Conservation (phyloP, 1,140 invertebrate species). For the Ostrea denselamellosa region DNA sequence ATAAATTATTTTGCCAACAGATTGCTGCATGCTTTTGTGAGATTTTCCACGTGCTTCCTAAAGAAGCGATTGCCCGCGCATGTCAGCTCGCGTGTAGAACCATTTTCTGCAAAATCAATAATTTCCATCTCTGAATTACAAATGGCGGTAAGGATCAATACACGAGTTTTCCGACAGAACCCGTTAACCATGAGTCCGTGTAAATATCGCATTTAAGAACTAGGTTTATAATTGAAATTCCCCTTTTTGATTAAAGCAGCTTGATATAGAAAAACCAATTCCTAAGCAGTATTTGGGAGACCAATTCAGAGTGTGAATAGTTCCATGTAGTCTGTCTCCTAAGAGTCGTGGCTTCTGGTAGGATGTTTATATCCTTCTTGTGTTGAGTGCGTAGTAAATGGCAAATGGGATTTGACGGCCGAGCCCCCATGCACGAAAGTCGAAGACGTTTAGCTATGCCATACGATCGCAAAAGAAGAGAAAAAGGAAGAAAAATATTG, state of each 20-base stretch:
- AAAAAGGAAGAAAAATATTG: slow-evolving; percentile 36
- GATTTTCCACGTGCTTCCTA: background rate
- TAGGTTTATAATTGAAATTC: slow-evolving; percentile 8
- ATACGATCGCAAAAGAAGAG: slow-evolving; percentile 32
- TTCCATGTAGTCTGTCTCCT: background rate
- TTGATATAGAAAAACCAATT: slow-evolving; percentile 32
- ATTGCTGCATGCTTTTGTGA: background rate
- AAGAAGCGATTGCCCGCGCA: slow-evolving; percentile 26
- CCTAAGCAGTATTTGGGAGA: background rate
- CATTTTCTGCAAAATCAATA: slow-evolving; percentile 35
- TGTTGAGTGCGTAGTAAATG: background rate
- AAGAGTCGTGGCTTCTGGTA: background rate
- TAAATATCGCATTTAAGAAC: slow-evolving; percentile 32
- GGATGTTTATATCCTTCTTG: background rate
- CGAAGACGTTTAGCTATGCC: background rate
- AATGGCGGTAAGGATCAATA: slow-evolving; percentile 34
- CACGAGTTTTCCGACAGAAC: background rate
- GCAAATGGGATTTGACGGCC: slow-evolving; percentile 36
- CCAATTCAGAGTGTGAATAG: background rate
- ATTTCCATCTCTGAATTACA: slow-evolving; percentile 41
- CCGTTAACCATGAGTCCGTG: background rate
- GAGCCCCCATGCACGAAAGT: slow-evolving; percentile 12
- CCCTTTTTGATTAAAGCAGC: slow-evolving; percentile 33
- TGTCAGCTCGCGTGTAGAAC: slow-evolving; percentile 31
- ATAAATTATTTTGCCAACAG: slow-evolving; percentile 8